Percentiles rank a stretch among this genome's conserved stretches.
Evolutionary conservation across 2,888 invertebrate genomes (phyloP).

Genomic region (Azorinus chamasolen): DNA sequence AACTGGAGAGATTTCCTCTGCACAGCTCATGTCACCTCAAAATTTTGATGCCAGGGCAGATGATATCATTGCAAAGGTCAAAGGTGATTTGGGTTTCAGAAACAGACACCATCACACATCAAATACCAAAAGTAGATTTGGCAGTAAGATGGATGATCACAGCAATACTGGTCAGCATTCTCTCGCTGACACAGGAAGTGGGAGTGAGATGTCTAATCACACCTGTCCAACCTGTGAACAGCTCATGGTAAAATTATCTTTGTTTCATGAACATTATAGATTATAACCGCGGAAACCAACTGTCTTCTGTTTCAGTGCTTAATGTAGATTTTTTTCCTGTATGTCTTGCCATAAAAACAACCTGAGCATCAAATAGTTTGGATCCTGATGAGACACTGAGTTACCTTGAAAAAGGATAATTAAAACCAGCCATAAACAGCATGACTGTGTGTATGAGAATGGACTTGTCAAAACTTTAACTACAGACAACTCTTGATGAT

Average conservation of each 20-base stretch:
- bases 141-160: slow-evolving; percentile 6
- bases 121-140: neutral
- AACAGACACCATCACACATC: neutral
- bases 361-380: no score
- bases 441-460: no score
- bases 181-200: neutral
- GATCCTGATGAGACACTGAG: no score
- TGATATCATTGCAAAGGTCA: slow-evolving; percentile 71
- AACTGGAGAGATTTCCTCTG: slow-evolving; percentile 59
- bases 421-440: no score
- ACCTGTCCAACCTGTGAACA: slow-evolving; percentile 68
- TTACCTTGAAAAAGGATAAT: no score
- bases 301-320: no score
- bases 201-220: slow-evolving; percentile 64
- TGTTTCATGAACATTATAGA: no score
- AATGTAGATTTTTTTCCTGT: no score
- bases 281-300: no score
- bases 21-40: slow-evolving; percentile 64
- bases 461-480: no score
- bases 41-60: slow-evolving; percentile 75
- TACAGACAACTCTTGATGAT: no score
- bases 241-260: slow-evolving; percentile 64
- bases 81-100: slow-evolving; percentile 63
- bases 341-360: no score
- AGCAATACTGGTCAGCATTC: slow-evolving; percentile 5